A percentile compares a stretch with the other conserved stretches of the same genome.
Conservation (phyloP, 2,888 invertebrate genomes). For the Phortica okadai region DNA sequence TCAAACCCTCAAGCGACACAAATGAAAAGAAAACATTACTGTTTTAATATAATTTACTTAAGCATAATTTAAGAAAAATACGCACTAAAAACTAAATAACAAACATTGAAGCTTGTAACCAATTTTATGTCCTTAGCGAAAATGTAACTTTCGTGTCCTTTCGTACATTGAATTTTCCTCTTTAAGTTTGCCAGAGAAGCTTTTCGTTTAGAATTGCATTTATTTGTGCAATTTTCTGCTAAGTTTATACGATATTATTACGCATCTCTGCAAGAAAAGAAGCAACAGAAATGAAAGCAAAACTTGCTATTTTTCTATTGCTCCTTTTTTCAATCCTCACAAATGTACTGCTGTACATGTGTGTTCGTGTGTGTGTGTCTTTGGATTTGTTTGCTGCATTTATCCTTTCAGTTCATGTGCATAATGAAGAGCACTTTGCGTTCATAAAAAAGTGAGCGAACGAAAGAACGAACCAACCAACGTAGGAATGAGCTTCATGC, state of each 20-base stretch:
- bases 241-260: not conserved
- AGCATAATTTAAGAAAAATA: conserved; percentile 8
- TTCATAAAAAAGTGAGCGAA: conserved; percentile 55
- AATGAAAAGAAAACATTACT: conserved; percentile 37
- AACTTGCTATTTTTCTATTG: conserved; percentile 16
- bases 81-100: conserved; percentile 12
- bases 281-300: conserved; percentile 23
- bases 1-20: not conserved
- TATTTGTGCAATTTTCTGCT: not conserved
- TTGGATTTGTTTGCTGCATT: conserved; percentile 53
- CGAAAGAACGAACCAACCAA: conserved; percentile 53
- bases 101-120: not conserved
- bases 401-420: conserved; percentile 72
- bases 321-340: not conserved
- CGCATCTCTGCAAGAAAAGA: not conserved
- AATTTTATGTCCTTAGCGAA: not conserved
- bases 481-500: not conserved
- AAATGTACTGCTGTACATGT: conserved; percentile 37
- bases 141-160: too few relatives aligned
- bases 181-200: too few relatives aligned
- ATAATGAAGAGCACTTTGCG: conserved; percentile 72
- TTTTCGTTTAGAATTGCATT: not conserved
- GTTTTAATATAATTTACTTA: conserved; percentile 23
- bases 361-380: conserved; percentile 28
- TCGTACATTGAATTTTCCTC: too few relatives aligned